A percentile compares a stretch with the other conserved stretches of the same genome.
These are phyloP conservation scores for Eucidaris tribuloides DNA, from an alignment of 35 echinoderm and acorn worm species.

Conservation along the genomic window DNA sequence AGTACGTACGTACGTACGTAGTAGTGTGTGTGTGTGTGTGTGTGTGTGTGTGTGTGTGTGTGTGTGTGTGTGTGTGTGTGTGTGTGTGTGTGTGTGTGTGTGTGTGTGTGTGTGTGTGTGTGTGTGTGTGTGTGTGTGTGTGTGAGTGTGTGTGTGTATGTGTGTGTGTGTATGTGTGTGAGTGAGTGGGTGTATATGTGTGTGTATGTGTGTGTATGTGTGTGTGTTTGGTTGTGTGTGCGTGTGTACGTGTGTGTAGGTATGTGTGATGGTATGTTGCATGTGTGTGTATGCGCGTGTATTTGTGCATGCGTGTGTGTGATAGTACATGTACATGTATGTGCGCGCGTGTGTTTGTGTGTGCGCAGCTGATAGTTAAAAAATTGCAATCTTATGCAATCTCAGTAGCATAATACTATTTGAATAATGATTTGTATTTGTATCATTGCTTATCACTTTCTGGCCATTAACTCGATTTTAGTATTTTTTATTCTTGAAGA, in stretches of 20 bases:
- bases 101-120: background rate
- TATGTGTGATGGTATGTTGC: background rate
- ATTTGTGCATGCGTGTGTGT: background rate
- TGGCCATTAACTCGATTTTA: too few species aligned
- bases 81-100: background rate
- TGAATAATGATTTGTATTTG: too few species aligned
- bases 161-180: background rate
- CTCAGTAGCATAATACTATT: too few species aligned
- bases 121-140: background rate
- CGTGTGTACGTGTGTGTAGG: background rate
- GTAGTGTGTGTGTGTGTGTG: background rate
- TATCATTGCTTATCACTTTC: too few species aligned
- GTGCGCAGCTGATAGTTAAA: background rate
- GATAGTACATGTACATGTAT: too few species aligned
- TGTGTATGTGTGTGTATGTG: background rate
- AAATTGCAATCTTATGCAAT: too few species aligned
- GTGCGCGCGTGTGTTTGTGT: background rate
- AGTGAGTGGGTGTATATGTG: background rate
- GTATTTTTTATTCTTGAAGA: too few species aligned
- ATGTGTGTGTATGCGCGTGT: background rate
- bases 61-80: background rate
- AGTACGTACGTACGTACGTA: too few species aligned
- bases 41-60: background rate
- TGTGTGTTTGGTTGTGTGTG: background rate
- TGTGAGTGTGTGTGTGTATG: background rate